phyloP scores from a whole-genome alignment of 2,888 invertebrate species.

The Pterostichus niger region DNA sequence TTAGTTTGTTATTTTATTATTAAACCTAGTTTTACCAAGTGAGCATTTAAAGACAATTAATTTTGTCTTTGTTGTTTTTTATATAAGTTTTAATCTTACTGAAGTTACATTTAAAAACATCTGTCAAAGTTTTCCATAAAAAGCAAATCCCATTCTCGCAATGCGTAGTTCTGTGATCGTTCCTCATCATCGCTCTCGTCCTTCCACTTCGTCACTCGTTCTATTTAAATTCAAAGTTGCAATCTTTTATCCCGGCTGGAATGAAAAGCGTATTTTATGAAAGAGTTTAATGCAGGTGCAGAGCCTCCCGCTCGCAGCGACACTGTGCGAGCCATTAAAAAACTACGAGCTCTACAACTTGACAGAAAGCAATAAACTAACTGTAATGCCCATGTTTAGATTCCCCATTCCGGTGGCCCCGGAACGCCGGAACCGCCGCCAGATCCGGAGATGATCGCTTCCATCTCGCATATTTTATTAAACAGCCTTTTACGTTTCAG shows the following conservation, averaged over 20 bases:
- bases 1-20: too few species aligned
- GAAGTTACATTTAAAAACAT: too few species aligned
- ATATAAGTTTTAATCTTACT: too few species aligned
- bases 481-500: slow-evolving; percentile 50
- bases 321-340: slow-evolving; percentile 46
- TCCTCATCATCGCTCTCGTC: slow-evolving; percentile 35
- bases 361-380: slow-evolving; percentile 60
- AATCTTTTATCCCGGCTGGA: slow-evolving; percentile 50
- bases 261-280: slow-evolving; percentile 48
- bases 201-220: slow-evolving; percentile 8
- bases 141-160: neutral
- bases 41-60: too few species aligned
- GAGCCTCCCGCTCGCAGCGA: neutral
- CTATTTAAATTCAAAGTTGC: slow-evolving; percentile 65
- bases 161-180: slow-evolving; percentile 18
- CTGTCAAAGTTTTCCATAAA: too few species aligned
- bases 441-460: slow-evolving; percentile 40
- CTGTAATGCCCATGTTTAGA: slow-evolving; percentile 48
- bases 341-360: slow-evolving; percentile 28
- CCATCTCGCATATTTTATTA: slow-evolving; percentile 58
- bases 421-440: too few species aligned
- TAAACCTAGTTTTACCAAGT: too few species aligned
- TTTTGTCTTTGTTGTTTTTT: too few species aligned
- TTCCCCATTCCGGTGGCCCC: neutral
- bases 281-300: slow-evolving; percentile 49